Evolutionary conservation across 2,888 invertebrate species (phyloP).

Genomic region (Eupsilia transversa): DNA sequence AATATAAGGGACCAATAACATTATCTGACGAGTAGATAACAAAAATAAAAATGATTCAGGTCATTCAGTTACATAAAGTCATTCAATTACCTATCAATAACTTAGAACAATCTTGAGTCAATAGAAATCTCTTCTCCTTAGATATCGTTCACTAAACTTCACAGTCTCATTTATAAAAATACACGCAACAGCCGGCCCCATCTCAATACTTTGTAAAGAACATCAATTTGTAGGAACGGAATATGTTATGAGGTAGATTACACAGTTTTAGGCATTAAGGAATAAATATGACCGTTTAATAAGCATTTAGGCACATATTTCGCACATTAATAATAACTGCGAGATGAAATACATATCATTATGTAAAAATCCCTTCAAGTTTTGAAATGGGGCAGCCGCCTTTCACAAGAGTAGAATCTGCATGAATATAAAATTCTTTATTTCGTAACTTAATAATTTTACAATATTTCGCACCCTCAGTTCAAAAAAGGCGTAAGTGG

Average conservation of each 20-base stretch:
- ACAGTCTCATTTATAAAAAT: slow-evolving; percentile 62
- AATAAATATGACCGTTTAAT: slow-evolving; percentile 60
- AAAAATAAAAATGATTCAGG: slow-evolving; percentile 40
- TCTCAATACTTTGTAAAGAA: slow-evolving; percentile 43
- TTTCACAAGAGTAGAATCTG: slow-evolving; percentile 61
- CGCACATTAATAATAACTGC: slow-evolving; percentile 45
- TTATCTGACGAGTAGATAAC: slow-evolving; percentile 4
- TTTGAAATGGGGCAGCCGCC: slow-evolving; percentile 46
- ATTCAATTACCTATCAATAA: slow-evolving; percentile 45
- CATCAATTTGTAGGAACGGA: slow-evolving; percentile 53
- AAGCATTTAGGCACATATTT: slow-evolving; percentile 60
- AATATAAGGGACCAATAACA: slow-evolving; percentile 12
- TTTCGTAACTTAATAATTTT: slow-evolving; percentile 42
- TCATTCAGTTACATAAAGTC: slow-evolving; percentile 21
- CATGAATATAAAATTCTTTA: slow-evolving; percentile 62
- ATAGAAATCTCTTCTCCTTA: slow-evolving; percentile 56
- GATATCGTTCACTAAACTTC: slow-evolving; percentile 42
- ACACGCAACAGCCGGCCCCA: slow-evolving; percentile 34
- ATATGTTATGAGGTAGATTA: slow-evolving; percentile 67
- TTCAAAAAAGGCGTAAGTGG: slow-evolving; percentile 15
- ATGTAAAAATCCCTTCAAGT: slow-evolving; percentile 42
- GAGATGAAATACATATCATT: slow-evolving; percentile 38
- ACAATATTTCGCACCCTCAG: slow-evolving; percentile 20
- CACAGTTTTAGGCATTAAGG: slow-evolving; percentile 48
- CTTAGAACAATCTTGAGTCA: slow-evolving; percentile 60